These are phyloP conservation scores for Cryptocheilus praepositus DNA, from an alignment of 2,888 invertebrate genomes.

Conservation along the genomic window DNA sequence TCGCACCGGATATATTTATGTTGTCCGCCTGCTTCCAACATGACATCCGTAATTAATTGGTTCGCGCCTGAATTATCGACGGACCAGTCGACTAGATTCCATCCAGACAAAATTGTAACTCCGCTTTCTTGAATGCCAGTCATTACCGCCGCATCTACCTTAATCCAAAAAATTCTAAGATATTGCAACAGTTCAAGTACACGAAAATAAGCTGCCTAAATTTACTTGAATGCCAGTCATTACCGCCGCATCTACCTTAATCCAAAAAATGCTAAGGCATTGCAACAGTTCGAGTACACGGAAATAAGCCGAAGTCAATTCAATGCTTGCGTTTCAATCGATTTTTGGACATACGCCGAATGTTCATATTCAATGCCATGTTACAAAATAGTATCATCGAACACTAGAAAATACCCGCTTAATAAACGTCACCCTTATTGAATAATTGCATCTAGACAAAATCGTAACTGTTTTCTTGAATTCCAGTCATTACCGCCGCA, in stretches of 20 bases:
- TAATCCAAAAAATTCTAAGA: neutral
- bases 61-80: constrained; percentile 58
- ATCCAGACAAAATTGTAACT: constrained; percentile 76
- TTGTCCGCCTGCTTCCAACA: constrained; percentile 76
- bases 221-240: constrained; percentile 71
- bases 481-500: constrained; percentile 73
- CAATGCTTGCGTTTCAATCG: too few species aligned
- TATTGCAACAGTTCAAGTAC: too few species aligned
- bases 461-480: constrained; percentile 74
- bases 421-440: too few species aligned
- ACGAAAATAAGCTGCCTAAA: too few species aligned
- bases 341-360: too few species aligned
- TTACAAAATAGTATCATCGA: too few species aligned
- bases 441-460: constrained; percentile 76
- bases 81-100: constrained; percentile 78
- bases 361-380: too few species aligned
- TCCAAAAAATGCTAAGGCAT: too few species aligned
- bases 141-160: constrained; percentile 77
- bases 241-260: constrained; percentile 77
- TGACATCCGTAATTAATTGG: constrained; percentile 71
- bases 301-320: too few species aligned
- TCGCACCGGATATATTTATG: constrained; percentile 76
- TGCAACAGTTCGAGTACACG: too few species aligned
- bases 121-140: constrained; percentile 73
- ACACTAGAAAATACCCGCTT: too few species aligned